Evolutionary conservation across 2,888 invertebrate genomes (phyloP), one percentile per base, ranked within the genome.

Genomic region (Philaethria dido): DNA sequence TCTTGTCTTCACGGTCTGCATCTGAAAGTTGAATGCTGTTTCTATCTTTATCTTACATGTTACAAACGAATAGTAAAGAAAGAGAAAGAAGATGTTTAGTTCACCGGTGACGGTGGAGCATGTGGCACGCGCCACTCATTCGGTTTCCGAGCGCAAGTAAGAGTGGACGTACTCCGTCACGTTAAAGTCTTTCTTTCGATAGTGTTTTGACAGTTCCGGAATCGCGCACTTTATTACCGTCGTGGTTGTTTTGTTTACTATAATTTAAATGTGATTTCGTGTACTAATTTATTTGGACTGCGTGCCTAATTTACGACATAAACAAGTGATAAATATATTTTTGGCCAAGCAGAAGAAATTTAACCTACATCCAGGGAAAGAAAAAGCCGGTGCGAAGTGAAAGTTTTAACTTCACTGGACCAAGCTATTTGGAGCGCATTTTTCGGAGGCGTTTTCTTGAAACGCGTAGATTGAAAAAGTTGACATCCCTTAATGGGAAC

Each of bases 91-190:
- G 71, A 80, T 80, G 79, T 81, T 81, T 71, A 75, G 74, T 64
- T 48, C 57, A 62, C 74, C 76, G 78, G 78, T 77, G 78, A 80
- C 78, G 78, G 81, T 77, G 78, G 76, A 75, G 45, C 60, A 18
- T 45, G 60, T 18, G 25, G 81, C 89, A 91, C 91, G 92, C 90
- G 92, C 86, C 85, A 81, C 83, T 84, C 89, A 92, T 91, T 92
- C 92, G 87, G 89, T 87, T 85, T 85, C 77, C 81, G 87, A 88
- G 81, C 87, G 85, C 74, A 77, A 79, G 69, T 74, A 79, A 73
- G 80, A 73, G 78, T 75, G 79, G 89, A 85, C 88, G 92, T 73
- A 72, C 76, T 77, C 69, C 71, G 74, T 73, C 64, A 75, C 81
- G 79, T 76, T 45, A 11, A 52, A 42, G 36, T 74, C 73, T 75